Conservation (phyloP, 2,888 invertebrate species). For the Megastigmus dorsalis region DNA sequence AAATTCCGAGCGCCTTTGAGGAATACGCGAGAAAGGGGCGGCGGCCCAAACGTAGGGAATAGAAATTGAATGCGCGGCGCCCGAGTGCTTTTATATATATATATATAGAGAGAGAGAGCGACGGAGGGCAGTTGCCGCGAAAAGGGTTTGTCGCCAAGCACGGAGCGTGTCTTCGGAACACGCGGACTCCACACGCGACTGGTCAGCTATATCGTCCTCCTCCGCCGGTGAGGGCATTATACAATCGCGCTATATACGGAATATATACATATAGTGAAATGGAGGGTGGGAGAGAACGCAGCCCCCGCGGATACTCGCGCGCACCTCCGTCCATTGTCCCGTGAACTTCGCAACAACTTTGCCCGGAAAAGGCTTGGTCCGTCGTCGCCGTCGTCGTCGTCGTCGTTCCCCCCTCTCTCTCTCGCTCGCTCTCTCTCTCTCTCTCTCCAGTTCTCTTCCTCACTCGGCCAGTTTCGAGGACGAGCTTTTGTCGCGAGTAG, state of each 20-base stretch:
- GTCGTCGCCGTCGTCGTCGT: too few species aligned
- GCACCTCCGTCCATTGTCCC: constrained; percentile 68
- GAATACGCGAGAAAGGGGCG: neutral
- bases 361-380: constrained; percentile 63
- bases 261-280: constrained; percentile 66
- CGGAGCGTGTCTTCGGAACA: constrained; percentile 70
- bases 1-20: constrained; percentile 23
- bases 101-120: too few species aligned
- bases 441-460: neutral
- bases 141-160: constrained; percentile 54
- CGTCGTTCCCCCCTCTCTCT: constrained; percentile 47
- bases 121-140: neutral
- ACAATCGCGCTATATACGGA: constrained; percentile 64
- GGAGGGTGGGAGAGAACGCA: constrained; percentile 57
- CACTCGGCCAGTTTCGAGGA: constrained; percentile 15
- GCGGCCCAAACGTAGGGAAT: constrained; percentile 60
- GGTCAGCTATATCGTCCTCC: constrained; percentile 51
- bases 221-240: constrained; percentile 46
- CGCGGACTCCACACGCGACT: constrained; percentile 69
- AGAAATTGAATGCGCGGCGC: constrained; percentile 66
- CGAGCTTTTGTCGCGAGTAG: constrained; percentile 22
- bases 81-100: too few species aligned
- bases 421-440: neutral
- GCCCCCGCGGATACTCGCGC: constrained; percentile 62
- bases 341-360: constrained; percentile 72